A percentile compares a stretch with the other conserved stretches of the same genome.
Conservation (phyloP, 2,113 vertebrate species). For the Nipponia nippon region DNA sequence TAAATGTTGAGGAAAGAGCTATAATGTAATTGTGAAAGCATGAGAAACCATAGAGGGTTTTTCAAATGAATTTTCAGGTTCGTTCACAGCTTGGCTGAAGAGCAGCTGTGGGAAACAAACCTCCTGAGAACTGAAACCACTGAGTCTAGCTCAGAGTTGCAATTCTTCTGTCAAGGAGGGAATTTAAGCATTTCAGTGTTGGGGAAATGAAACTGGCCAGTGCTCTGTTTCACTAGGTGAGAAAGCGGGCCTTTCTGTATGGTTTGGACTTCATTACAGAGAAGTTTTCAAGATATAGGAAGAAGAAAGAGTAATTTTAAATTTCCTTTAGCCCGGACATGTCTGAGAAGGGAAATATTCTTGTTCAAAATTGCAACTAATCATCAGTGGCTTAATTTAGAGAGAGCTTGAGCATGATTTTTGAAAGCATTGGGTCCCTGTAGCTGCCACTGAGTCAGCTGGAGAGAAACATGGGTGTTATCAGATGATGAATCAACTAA, state of each 20-base stretch:
- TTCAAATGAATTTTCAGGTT: conserved; percentile 67
- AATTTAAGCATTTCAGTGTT: background rate
- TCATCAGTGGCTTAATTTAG: background rate
- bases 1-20: conserved; percentile 28
- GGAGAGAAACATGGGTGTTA: background rate
- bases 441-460: background rate
- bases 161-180: background rate
- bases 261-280: background rate
- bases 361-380: background rate
- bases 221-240: background rate
- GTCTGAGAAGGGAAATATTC: background rate
- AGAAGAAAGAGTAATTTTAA: background rate
- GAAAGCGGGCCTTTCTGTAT: background rate
- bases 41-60: conserved; percentile 57
- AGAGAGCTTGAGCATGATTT: background rate
- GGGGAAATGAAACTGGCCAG: conserved; percentile 25
- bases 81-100: conserved; percentile 54
- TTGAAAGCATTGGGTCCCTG: background rate
- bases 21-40: conserved; percentile 45
- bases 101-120: conserved; percentile 62
- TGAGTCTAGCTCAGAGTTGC: background rate
- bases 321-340: background rate
- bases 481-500: background rate
- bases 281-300: background rate
- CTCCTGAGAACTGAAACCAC: conserved; percentile 57